Base-by-base conservation (phyloP, 2,888 invertebrate species). In the Pristionchus fissidentatus region DNA sequence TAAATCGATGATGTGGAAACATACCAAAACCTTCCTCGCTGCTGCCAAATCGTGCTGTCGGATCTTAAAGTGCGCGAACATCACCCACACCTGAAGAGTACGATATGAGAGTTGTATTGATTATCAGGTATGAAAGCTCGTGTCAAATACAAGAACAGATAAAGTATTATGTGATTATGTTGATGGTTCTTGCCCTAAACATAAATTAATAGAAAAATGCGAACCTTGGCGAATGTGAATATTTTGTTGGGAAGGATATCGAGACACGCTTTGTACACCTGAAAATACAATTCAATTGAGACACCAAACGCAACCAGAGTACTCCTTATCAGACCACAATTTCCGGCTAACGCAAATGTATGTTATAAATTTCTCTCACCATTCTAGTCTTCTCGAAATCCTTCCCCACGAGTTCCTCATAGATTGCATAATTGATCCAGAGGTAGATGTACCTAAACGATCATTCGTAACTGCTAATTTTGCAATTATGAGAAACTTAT, bases 41-140 rank as follows among this genome's bases (percentile, higher is more conserved):
- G 95, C 94, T 80, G 95, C 94, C 83, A 99, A 94, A 93, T 97
- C 95, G 93, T 97, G 97, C 92, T 96, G 97, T 83, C 99, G 94
- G 35, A 99, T 95, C 94, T 99, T 98, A 94, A 98, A 98, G 90
- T 98, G 96, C 0, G 98, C 97, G 93, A 96, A 97, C 92, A 97
- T 94, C 22, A 99, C 94, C 99, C 99, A 99, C 85, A 99, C 95
- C 94, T 81, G 13, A 57, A 57, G 49, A 19, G 15, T n/a, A n/a
- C n/a, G n/a, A n/a, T n/a, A n/a, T n/a, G n/a, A n/a, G n/a, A n/a
- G n/a, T n/a, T n/a, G n/a, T n/a, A n/a, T n/a, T n/a, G n/a, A n/a
- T n/a, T n/a, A n/a, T n/a, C n/a, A n/a, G n/a, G n/a, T n/a, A n/a
- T n/a, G n/a, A n/a, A n/a, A n/a, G n/a, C n/a, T n/a, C n/a, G n/a